phyloP scores from a whole-genome alignment of 2,888 invertebrate genomes.

The Apamea sordens region DNA sequence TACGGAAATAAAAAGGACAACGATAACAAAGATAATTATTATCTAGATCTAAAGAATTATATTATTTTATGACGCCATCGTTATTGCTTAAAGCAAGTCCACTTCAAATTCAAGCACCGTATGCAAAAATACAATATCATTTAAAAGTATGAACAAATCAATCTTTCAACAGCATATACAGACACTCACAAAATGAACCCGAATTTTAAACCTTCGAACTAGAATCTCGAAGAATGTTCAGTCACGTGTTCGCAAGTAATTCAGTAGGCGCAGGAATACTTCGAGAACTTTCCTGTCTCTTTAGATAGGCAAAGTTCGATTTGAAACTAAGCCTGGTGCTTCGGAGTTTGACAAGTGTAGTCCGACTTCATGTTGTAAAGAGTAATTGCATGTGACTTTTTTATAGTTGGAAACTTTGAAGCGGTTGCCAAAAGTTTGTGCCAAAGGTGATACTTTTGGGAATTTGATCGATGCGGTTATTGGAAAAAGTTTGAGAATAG shows the following conservation, averaged over 20 bases:
- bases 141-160: conserved; percentile 11
- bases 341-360: conserved; percentile 69
- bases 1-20: not conserved
- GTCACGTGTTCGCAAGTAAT: conserved; percentile 67
- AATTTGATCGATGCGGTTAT: conserved; percentile 52
- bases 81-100: not conserved
- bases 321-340: conserved; percentile 68
- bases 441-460: conserved; percentile 50
- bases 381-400: conserved; percentile 69
- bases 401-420: conserved; percentile 59
- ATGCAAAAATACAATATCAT: conserved; percentile 15
- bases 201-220: conserved; percentile 48
- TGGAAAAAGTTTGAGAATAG: conserved; percentile 42
- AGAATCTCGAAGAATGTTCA: conserved; percentile 52
- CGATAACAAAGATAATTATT: no score
- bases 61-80: not conserved
- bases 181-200: conserved; percentile 40
- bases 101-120: not conserved
- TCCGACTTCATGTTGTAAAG: conserved; percentile 65
- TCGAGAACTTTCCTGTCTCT: conserved; percentile 63
- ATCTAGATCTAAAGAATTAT: not conserved
- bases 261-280: conserved; percentile 67
- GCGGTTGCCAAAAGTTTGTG: conserved; percentile 54
- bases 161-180: conserved; percentile 22
- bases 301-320: conserved; percentile 72